Evolutionary conservation across 2,797 vertebrate species (phyloP).

Genomic region (Mareca strepera): DNA sequence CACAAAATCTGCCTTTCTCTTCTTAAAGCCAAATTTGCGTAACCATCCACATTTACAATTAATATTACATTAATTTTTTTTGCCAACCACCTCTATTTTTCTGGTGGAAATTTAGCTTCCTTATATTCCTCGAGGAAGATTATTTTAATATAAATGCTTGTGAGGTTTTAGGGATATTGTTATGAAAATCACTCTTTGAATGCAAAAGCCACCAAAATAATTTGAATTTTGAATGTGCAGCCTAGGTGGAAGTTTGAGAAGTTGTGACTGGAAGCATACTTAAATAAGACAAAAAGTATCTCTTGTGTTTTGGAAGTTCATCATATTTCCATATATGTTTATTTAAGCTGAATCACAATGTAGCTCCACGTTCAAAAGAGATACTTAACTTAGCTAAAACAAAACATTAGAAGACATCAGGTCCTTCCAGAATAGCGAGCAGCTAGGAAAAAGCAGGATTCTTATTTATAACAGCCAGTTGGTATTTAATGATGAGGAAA

Average conservation of each 20-base stretch:
- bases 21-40: background rate
- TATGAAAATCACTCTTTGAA: background rate
- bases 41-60: background rate
- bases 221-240: background rate
- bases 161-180: background rate
- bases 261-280: background rate
- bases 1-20: too few species aligned
- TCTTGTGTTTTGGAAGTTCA: background rate
- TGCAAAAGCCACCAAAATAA: background rate
- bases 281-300: background rate
- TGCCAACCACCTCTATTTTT: background rate
- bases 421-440: conserved; percentile 67
- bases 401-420: conserved; percentile 52
- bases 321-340: conserved; percentile 1
- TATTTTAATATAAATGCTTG: background rate
- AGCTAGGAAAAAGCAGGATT: conserved; percentile 69
- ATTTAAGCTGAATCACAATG: conserved; percentile 27
- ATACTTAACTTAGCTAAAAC: conserved; percentile 56
- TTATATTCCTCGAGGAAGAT: background rate
- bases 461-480: conserved; percentile 76
- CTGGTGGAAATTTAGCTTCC: background rate
- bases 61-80: background rate
- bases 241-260: background rate
- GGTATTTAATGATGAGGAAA: conserved; percentile 72
- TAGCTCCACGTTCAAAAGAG: conserved; percentile 37